phyloP scores from a whole-genome alignment of 1,140 invertebrate genomes.

The Anthonomus grandis region DNA sequence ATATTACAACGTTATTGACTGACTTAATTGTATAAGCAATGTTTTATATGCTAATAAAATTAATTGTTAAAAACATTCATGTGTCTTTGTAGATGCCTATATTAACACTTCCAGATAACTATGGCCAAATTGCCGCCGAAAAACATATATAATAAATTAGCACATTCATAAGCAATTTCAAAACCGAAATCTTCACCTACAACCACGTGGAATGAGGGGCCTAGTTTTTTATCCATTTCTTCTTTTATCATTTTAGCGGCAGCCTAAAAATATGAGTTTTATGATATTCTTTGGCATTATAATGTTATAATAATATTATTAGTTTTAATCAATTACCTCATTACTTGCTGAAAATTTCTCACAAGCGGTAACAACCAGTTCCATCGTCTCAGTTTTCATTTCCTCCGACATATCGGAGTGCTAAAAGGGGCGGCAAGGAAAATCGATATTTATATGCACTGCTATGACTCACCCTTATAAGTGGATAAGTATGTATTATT shows the following conservation, averaged over 20 bases:
- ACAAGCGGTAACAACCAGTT: conserved; percentile 85
- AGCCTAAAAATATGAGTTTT: conserved; percentile 49
- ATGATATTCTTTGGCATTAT: not conserved
- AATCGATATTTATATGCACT: conserved; percentile 5
- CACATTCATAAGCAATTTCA: conserved; percentile 86
- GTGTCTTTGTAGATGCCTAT: not conserved
- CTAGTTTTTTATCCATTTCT: conserved; percentile 91
- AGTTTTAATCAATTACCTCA: conserved; percentile 54
- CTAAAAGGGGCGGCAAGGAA: conserved; percentile 49
- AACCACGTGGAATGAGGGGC: conserved; percentile 87
- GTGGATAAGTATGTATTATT: conserved; percentile 69
- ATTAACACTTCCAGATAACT: conserved; percentile 82
- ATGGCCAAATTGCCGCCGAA: conserved; percentile 88
- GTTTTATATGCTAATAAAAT: conserved; percentile 29
- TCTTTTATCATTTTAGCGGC: conserved; percentile 88
- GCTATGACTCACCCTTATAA: conserved; percentile 60
- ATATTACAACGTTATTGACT: conserved; percentile 10
- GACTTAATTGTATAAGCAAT: conserved; percentile 17
- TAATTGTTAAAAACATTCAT: conserved; percentile 18
- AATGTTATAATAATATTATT: not conserved
- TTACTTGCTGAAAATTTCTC: conserved; percentile 86
- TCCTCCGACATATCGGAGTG: conserved; percentile 89
- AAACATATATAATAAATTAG: conserved; percentile 87
- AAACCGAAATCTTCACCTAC: conserved; percentile 94
- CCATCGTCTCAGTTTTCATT: conserved; percentile 83